A percentile compares a stretch with the other conserved stretches of the same genome.
Evolutionary conservation across 2,113 vertebrate species (phyloP).

Genomic region (Pelecanus crispus): DNA sequence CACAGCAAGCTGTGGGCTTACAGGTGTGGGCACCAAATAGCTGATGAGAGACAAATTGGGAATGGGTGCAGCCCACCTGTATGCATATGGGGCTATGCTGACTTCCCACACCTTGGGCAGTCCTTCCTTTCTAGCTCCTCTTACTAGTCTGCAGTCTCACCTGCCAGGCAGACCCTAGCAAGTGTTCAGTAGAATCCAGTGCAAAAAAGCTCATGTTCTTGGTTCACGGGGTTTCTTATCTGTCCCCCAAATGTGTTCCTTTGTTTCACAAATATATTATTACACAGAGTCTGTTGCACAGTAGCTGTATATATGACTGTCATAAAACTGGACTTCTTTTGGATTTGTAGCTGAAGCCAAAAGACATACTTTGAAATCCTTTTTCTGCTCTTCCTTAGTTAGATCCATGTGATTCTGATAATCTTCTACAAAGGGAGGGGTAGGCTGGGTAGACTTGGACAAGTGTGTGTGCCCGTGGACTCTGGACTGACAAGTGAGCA

Average conservation of each 20-base stretch:
- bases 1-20: not conserved
- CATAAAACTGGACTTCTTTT: not conserved
- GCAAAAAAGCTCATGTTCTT: not conserved
- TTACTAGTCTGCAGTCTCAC: not conserved
- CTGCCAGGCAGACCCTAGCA: not conserved
- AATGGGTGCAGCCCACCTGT: not conserved
- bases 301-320: not conserved
- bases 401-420: not conserved
- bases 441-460: not conserved
- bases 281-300: not conserved
- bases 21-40: not conserved
- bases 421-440: not conserved
- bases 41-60: not conserved
- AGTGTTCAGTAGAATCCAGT: not conserved
- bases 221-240: not conserved
- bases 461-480: not conserved
- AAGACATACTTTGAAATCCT: not conserved
- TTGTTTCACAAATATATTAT: not conserved
- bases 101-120: not conserved
- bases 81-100: accelerated
- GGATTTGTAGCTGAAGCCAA: not conserved
- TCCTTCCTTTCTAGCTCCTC: not conserved
- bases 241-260: not conserved
- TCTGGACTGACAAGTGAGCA: not conserved
- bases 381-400: not conserved